Conservation (phyloP, 37 sponge, comb jelly and placozoan genomes). For the Haliclona indistincta region DNA sequence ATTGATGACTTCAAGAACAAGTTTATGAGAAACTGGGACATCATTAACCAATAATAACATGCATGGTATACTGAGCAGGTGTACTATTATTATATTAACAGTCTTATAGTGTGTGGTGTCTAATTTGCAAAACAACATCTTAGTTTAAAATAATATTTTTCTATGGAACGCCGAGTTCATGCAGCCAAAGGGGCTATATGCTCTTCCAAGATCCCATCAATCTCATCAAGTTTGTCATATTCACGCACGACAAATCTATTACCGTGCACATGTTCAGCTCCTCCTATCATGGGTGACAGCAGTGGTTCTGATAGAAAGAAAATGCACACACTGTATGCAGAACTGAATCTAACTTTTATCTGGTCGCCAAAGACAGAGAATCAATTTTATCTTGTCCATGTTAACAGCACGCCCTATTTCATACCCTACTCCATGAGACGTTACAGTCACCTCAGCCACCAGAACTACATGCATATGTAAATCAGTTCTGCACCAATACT, state of each 20-base stretch:
- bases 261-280: constrained; percentile 60
- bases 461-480: constrained; percentile 58
- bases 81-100: no score
- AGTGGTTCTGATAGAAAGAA: no score
- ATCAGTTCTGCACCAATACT: no score
- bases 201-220: no score
- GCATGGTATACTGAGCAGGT: constrained; percentile 36
- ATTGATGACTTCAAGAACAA: constrained; percentile 77
- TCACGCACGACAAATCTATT: constrained; percentile 63
- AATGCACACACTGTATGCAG: no score
- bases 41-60: constrained; percentile 2
- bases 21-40: constrained; percentile 15
- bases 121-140: no score
- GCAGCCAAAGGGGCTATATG: no score
- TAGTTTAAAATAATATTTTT: no score
- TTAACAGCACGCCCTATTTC: constrained; percentile 90
- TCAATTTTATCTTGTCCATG: constrained; percentile 67
- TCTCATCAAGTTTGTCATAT: constrained; percentile 52
- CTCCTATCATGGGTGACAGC: constrained; percentile 85
- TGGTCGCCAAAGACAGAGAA: constrained; percentile 91
- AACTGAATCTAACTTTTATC: constrained; percentile 78
- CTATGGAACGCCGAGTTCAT: no score
- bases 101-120: no score
- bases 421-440: constrained; percentile 94
- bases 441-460: constrained; percentile 94